Evolutionary conservation across 2,888 invertebrate species (phyloP).

Genomic region (Netelia virgata): DNA sequence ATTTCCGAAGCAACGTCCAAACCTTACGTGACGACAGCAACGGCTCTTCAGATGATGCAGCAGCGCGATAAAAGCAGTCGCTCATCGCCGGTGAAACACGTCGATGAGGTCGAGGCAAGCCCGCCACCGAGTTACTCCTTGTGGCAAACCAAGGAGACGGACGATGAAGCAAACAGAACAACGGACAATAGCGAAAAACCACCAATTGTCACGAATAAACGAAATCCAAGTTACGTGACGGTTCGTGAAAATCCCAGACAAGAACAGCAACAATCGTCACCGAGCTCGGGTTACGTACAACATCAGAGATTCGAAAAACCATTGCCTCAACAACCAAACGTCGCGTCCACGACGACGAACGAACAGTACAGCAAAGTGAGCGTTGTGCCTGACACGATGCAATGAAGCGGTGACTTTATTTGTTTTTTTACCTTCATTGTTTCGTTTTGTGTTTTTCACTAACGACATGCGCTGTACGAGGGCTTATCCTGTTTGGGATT

Average conservation of each 20-base stretch:
- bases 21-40: constrained; percentile 74
- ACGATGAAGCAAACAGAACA: constrained; percentile 62
- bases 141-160: constrained; percentile 70
- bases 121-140: constrained; percentile 66
- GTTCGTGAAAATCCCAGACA: constrained; percentile 74
- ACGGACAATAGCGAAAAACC: constrained; percentile 44
- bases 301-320: constrained; percentile 76
- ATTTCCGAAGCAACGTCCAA: constrained; percentile 49
- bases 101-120: constrained; percentile 66
- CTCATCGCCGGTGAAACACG: constrained; percentile 49
- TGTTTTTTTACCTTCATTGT: constrained; percentile 24
- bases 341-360: constrained; percentile 69
- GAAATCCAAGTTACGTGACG: constrained; percentile 77
- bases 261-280: constrained; percentile 63
- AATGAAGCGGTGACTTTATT: constrained; percentile 70
- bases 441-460: constrained; percentile 25
- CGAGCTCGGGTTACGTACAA: constrained; percentile 73
- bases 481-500: constrained; percentile 40
- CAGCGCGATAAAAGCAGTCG: constrained; percentile 64
- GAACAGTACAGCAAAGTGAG: constrained; percentile 82
- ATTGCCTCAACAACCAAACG: constrained; percentile 53
- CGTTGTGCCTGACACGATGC: constrained; percentile 78
- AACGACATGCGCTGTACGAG: constrained; percentile 19
- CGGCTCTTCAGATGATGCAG: constrained; percentile 76
- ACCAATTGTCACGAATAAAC: constrained; percentile 36